Conservation (phyloP, 2,888 invertebrate genomes). For the Toxonevra muliebris region DNA sequence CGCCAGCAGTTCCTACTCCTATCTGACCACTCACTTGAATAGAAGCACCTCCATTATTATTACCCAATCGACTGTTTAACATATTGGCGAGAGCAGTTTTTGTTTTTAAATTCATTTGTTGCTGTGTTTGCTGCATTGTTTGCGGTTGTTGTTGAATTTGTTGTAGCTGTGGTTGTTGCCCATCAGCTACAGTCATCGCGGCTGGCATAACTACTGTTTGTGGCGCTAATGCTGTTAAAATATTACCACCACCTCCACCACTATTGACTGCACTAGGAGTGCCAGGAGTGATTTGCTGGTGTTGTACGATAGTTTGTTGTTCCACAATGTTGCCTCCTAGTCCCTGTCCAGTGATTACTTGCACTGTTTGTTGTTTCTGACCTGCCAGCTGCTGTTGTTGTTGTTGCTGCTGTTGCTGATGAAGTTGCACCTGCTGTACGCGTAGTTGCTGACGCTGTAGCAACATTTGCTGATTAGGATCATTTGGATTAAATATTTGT, state of each 20-base stretch:
- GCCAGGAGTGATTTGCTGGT: slow-evolving; percentile 41
- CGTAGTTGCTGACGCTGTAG: slow-evolving; percentile 60
- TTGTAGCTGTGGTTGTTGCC: slow-evolving; percentile 27
- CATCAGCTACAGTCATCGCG: slow-evolving; percentile 36
- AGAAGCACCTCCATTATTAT: slow-evolving; percentile 37
- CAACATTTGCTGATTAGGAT: slow-evolving; percentile 62
- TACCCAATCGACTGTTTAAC: slow-evolving; percentile 82
- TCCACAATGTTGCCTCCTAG: slow-evolving; percentile 50
- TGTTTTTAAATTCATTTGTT: slow-evolving; percentile 79
- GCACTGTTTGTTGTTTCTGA: slow-evolving; percentile 46
- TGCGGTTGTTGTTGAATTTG: slow-evolving; percentile 58
- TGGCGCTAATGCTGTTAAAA: slow-evolving; percentile 44
- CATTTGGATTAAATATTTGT: slow-evolving; percentile 54
- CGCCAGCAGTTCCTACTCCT: slow-evolving; percentile 45
- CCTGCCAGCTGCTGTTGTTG: slow-evolving; percentile 42
- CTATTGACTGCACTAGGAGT: slow-evolving; percentile 48
- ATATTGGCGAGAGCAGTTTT: slow-evolving; percentile 96
- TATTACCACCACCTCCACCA: slow-evolving; percentile 51
- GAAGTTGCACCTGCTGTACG: slow-evolving; percentile 57
- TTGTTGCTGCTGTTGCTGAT: slow-evolving; percentile 44
- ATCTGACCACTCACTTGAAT: slow-evolving; percentile 39
- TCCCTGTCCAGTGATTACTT: slow-evolving; percentile 54
- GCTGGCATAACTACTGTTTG: slow-evolving; percentile 54
- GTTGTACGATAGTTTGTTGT: slow-evolving; percentile 49
- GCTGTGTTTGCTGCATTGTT: slow-evolving; percentile 66